These are phyloP conservation scores for Halcyon leucocephala DNA, from an alignment of 2,797 vertebrate species.

Conservation along the genomic window DNA sequence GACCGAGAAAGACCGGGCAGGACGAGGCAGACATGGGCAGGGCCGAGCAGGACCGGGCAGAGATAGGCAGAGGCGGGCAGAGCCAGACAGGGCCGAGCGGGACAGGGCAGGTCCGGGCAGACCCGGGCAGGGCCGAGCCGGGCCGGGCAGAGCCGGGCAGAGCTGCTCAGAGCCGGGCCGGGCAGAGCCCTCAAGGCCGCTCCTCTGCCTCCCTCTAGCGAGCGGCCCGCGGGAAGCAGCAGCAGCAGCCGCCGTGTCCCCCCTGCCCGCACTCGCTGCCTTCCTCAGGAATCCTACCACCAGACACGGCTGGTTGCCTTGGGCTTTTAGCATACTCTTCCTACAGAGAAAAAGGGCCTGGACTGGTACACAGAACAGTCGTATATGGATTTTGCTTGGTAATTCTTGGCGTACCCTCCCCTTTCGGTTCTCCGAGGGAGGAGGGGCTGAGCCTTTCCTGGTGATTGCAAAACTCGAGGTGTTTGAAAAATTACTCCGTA, in stretches of 20 bases:
- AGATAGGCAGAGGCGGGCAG: no score
- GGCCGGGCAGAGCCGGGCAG: no score
- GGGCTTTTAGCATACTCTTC: no score
- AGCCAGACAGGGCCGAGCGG: no score
- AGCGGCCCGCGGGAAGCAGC: neutral
- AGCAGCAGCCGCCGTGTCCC: neutral
- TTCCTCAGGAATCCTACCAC: neutral
- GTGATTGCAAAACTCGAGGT: neutral
- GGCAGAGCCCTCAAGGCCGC: neutral
- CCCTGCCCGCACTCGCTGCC: neutral
- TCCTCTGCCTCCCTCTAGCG: conserved; percentile 40
- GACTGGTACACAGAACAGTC: neutral
- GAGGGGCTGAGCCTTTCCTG: neutral
- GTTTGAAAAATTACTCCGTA: neutral
- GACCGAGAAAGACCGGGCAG: no score
- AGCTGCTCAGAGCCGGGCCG: no score
- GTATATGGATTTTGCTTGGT: neutral
- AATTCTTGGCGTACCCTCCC: neutral
- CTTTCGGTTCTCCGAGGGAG: neutral
- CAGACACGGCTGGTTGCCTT: neutral
- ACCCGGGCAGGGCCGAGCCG: no score
- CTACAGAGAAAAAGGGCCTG: neutral
- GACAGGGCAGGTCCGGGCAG: no score
- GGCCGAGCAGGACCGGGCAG: no score
- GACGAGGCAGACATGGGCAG: no score